Conservation (phyloP, 2,797 vertebrate genomes). For the Notoglanidium macrostoma region DNA sequence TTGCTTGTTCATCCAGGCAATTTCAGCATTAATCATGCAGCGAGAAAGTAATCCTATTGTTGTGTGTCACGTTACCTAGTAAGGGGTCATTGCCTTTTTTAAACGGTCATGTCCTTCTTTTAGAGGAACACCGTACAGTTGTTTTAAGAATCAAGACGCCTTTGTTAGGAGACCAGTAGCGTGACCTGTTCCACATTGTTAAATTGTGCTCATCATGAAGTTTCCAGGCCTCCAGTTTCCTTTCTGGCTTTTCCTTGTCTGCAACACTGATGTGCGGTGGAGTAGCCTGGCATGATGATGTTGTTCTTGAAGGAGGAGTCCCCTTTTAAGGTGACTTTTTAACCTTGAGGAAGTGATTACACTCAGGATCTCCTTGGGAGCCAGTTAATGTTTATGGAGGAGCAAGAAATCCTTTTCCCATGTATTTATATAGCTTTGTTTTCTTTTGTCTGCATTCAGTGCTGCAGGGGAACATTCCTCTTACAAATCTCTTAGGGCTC, state of each 20-base stretch:
- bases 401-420: slow-evolving; percentile 49
- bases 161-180: slow-evolving; percentile 44
- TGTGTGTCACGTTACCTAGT: background rate
- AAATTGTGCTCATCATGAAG: slow-evolving; percentile 38
- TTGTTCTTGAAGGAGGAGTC: slow-evolving; percentile 58
- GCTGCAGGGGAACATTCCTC: slow-evolving; percentile 52
- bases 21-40: background rate
- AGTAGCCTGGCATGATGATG: slow-evolving; percentile 45
- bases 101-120: slow-evolving; percentile 10
- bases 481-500: slow-evolving; percentile 44
- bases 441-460: slow-evolving; percentile 59
- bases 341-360: slow-evolving; percentile 59
- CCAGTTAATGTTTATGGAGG: slow-evolving; percentile 48
- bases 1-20: background rate
- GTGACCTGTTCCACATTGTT: slow-evolving; percentile 44
- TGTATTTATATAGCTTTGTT: slow-evolving; percentile 58
- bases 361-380: slow-evolving; percentile 53
- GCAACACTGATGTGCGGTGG: slow-evolving; percentile 35
- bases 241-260: slow-evolving; percentile 35
- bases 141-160: slow-evolving; percentile 23
- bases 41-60: background rate
- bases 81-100: background rate
- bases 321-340: slow-evolving; percentile 52
- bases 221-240: slow-evolving; percentile 46
- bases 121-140: slow-evolving; percentile 19